phyloP scores from a whole-genome alignment of 1,140 invertebrate species.

The Drosophila arawakana region DNA sequence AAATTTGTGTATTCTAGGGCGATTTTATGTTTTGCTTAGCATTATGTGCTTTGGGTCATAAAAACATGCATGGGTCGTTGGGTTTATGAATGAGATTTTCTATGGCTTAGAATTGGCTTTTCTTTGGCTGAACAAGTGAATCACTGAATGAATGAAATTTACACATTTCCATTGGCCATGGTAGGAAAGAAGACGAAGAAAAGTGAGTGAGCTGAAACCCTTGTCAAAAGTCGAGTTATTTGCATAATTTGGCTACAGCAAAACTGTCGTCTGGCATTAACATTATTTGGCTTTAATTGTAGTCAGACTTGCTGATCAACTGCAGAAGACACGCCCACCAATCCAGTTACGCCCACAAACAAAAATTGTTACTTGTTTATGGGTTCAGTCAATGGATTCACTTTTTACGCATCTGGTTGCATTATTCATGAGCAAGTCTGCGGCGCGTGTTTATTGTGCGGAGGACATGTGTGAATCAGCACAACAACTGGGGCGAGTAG shows the following conservation, averaged over 20 bases:
- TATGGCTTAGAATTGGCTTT: conserved; percentile 10
- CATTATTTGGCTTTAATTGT: conserved; percentile 59
- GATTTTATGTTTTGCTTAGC: background rate
- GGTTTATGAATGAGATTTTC: conserved; percentile 19
- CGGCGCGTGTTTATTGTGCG: conserved; percentile 37
- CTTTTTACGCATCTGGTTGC: conserved; percentile 28
- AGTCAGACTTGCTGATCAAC: conserved; percentile 24
- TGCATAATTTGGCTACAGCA: conserved; percentile 56
- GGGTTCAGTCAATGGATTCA: conserved; percentile 23
- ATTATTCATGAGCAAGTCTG: conserved; percentile 50
- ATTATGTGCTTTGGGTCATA: conserved; percentile 18
- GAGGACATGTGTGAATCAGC: conserved; percentile 2
- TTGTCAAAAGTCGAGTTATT: conserved; percentile 45
- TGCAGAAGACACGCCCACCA: conserved; percentile 7
- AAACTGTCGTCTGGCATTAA: conserved; percentile 53
- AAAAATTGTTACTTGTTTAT: conserved; percentile 38
- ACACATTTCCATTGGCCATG: conserved; percentile 8
- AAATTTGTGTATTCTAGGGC: background rate
- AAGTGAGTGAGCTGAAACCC: conserved; percentile 23
- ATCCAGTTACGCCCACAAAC: conserved; percentile 20
- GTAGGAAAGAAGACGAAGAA: background rate
- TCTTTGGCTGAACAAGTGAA: conserved; percentile 14
- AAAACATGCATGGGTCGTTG: conserved; percentile 40
- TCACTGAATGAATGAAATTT: conserved; percentile 23
- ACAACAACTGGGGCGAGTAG: background rate